These are phyloP conservation scores for Brachyhypopomus occidentalis DNA, from an alignment of 2,113 vertebrate genomes.

Conservation along the genomic window DNA sequence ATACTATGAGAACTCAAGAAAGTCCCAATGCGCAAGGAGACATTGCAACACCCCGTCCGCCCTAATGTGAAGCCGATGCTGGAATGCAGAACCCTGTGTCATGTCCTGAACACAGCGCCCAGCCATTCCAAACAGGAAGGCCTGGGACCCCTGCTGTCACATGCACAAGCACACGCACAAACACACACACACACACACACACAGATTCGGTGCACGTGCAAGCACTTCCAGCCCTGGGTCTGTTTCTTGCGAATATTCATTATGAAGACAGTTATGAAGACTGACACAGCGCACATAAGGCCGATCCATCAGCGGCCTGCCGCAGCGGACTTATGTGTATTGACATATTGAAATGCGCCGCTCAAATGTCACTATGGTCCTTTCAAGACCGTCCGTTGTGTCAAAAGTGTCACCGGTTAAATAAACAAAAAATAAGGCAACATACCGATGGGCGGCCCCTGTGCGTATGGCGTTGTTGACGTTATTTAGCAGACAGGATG, in stretches of 20 bases:
- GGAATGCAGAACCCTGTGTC: not conserved
- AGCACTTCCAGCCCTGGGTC: not conserved
- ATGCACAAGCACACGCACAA: not conserved
- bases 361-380: slow-evolving; percentile 55
- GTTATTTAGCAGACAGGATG: slow-evolving; percentile 51
- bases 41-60: not conserved
- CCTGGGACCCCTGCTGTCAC: not conserved
- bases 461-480: slow-evolving; percentile 52
- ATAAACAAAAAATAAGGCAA: slow-evolving; percentile 46
- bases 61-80: not conserved
- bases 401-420: slow-evolving; percentile 50
- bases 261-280: slow-evolving; percentile 40
- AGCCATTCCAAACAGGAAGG: slow-evolving; percentile 19
- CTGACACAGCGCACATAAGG: slow-evolving; percentile 25
- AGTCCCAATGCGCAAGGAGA: not conserved
- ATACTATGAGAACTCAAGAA: not conserved
- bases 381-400: slow-evolving; percentile 37
- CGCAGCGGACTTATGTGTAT: slow-evolving; percentile 47
- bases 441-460: slow-evolving; percentile 29
- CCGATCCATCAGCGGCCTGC: slow-evolving; percentile 23
- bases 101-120: not conserved
- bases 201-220: too few species aligned
- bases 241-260: slow-evolving; percentile 34
- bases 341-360: slow-evolving; percentile 58
- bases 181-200: slow-evolving; percentile 8